These are phyloP conservation scores for Rhabdomys pumilio DNA, from an alignment of 2,797 vertebrate species.

Conservation along the genomic window DNA sequence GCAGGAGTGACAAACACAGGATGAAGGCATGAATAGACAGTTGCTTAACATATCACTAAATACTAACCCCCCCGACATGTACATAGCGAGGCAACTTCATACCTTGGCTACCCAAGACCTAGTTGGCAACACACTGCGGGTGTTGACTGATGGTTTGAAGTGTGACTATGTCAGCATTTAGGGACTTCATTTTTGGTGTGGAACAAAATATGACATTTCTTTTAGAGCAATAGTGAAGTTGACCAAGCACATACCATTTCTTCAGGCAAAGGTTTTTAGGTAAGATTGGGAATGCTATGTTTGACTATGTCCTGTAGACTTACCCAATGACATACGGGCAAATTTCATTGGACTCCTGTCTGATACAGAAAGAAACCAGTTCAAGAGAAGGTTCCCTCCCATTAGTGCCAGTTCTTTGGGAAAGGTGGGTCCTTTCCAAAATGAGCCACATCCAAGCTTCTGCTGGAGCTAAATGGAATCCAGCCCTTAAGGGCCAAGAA, in stretches of 20 bases:
- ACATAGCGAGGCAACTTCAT: background rate
- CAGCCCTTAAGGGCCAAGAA: background rate
- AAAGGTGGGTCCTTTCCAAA: background rate
- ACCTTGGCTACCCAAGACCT: background rate
- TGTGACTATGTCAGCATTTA: background rate
- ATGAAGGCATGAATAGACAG: background rate
- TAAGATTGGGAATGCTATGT: background rate
- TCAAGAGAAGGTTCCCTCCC: background rate
- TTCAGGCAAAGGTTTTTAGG: background rate
- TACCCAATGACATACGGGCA: background rate
- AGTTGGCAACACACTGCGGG: background rate
- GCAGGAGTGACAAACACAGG: background rate
- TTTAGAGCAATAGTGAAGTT: slow-evolving; percentile 3
- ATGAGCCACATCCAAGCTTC: background rate
- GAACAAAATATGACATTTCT: background rate
- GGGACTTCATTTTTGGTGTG: background rate
- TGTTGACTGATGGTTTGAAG: background rate
- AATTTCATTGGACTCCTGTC: background rate
- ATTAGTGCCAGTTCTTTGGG: background rate
- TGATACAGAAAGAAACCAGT: background rate
- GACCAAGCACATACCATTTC: background rate
- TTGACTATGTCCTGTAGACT: background rate
- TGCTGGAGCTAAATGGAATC: background rate
- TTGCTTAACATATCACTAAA: background rate
- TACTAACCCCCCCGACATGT: background rate